phyloP scores from a whole-genome alignment of 2,797 vertebrate genomes.

The Galagoides demidoff region DNA sequence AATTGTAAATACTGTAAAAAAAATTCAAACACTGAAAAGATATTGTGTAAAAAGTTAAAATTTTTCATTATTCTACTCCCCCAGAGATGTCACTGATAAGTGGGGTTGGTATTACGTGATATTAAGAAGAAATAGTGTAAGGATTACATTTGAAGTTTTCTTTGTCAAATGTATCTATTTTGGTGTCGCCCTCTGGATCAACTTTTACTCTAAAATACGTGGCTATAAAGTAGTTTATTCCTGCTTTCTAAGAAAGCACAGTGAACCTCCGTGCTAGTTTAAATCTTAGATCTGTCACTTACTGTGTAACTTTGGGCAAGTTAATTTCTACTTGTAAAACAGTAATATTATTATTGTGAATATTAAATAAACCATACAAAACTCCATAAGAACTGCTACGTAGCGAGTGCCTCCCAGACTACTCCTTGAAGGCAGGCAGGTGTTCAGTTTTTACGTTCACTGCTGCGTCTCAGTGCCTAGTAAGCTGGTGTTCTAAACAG shows the following conservation, averaged over 20 bases:
- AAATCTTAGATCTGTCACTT: background rate
- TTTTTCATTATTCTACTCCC: background rate
- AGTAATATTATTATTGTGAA: background rate
- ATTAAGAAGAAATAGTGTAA: background rate
- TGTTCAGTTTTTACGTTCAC: background rate
- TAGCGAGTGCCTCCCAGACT: background rate
- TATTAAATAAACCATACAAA: background rate
- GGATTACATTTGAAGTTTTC: background rate
- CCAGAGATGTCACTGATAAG: background rate
- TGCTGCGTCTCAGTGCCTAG: background rate
- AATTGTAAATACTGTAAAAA: background rate
- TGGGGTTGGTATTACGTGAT: background rate
- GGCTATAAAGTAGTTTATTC: background rate
- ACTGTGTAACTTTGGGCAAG: background rate
- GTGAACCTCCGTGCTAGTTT: background rate
- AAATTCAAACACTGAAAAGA: background rate
- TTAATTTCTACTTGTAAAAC: background rate
- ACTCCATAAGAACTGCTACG: background rate
- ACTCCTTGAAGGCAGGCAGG: background rate
- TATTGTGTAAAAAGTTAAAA: background rate
- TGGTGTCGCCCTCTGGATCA: background rate
- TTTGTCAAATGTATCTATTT: background rate
- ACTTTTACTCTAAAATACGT: constrained; percentile 6
- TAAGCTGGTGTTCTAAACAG: background rate
- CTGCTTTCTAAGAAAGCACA: background rate